A percentile compares a stretch with the other conserved stretches of the same genome.
phyloP scores from a whole-genome alignment of 2,113 vertebrate genomes.

The Chinchilla lanigera region DNA sequence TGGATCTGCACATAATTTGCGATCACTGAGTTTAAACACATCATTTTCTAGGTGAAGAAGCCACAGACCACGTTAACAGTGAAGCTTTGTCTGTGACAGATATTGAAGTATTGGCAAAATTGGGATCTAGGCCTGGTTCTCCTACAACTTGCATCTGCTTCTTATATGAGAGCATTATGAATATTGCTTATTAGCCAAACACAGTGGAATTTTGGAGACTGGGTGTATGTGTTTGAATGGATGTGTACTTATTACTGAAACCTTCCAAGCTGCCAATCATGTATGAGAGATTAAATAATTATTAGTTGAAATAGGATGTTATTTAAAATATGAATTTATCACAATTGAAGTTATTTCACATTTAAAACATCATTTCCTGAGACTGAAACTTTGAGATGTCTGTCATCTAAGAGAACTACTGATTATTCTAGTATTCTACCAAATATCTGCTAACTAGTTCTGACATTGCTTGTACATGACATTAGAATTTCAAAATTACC shows the following conservation, averaged over 20 bases:
- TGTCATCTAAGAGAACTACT: background rate
- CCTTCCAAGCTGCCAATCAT: background rate
- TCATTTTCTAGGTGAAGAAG: background rate
- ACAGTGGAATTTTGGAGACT: background rate
- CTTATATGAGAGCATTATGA: accelerated
- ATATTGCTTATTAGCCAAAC: background rate
- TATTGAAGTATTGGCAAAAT: background rate
- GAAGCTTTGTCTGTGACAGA: background rate
- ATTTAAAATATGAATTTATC: background rate
- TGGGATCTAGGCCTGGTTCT: background rate
- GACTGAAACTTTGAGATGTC: background rate
- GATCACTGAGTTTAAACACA: background rate
- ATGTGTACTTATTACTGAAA: background rate
- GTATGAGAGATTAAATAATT: background rate
- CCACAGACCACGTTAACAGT: background rate
- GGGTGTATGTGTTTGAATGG: background rate
- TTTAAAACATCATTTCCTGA: background rate
- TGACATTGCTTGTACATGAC: background rate
- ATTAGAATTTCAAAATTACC: background rate
- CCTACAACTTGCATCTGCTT: accelerated
- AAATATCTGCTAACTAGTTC: background rate
- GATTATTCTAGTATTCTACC: no score
- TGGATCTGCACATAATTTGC: background rate
- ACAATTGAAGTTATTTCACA: background rate
- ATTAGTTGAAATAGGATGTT: background rate